These are phyloP conservation scores for Eulithis testata DNA, from an alignment of 2,888 invertebrate genomes.

Conservation along the genomic window DNA sequence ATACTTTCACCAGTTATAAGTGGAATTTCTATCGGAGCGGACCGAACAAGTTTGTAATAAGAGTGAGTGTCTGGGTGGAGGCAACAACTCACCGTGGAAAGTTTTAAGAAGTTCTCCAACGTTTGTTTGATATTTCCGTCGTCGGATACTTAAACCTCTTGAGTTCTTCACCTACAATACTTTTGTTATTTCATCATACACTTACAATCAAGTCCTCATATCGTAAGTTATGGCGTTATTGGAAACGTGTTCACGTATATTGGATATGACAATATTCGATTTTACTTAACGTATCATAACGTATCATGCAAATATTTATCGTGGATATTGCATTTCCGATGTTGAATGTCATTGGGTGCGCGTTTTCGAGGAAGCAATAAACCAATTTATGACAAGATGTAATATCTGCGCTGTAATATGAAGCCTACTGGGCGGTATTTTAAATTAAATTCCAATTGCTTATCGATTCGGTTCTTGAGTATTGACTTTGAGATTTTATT, in stretches of 20 bases:
- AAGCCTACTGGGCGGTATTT: conserved; percentile 37
- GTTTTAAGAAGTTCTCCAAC: conserved; percentile 66
- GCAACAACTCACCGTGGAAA: conserved; percentile 55
- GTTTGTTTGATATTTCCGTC: conserved; percentile 72
- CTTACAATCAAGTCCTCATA: conserved; percentile 59
- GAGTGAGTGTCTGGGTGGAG: conserved; percentile 62
- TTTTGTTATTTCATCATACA: conserved; percentile 73
- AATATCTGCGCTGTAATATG: conserved; percentile 45
- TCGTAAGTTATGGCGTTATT: conserved; percentile 56
- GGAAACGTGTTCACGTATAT: conserved; percentile 42
- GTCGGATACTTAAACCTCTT: conserved; percentile 58
- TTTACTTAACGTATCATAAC: conserved; percentile 40
- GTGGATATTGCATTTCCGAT: conserved; percentile 46
- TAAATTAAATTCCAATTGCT: conserved; percentile 39
- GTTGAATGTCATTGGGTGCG: conserved; percentile 42
- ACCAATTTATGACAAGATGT: conserved; percentile 46
- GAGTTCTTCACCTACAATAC: conserved; percentile 57
- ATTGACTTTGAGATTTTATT: conserved; percentile 24
- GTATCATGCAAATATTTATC: conserved; percentile 44
- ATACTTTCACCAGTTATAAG: conserved; percentile 62
- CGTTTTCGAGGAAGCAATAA: conserved; percentile 45
- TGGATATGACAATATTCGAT: conserved; percentile 40
- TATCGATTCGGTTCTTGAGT: conserved; percentile 26
- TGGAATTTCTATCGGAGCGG: conserved; percentile 52
- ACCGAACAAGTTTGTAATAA: conserved; percentile 71